A percentile compares a stretch with the other conserved stretches of the same genome.
Conservation (phyloP, 2,797 vertebrate genomes). For the Adrianichthys oophorus region DNA sequence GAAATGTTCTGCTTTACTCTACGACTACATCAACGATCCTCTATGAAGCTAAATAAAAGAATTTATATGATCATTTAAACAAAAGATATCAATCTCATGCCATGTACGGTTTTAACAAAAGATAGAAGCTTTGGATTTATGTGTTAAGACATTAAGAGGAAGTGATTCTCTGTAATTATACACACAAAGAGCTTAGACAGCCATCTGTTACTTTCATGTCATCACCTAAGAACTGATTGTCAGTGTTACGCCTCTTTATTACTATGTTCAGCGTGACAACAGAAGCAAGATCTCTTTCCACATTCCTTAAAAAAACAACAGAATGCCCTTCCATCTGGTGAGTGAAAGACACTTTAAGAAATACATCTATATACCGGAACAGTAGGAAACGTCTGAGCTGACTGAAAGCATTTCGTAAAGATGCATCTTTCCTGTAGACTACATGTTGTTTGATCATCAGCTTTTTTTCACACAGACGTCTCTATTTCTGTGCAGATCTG, state of each 20-base stretch:
- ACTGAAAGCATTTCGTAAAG: conserved; percentile 1
- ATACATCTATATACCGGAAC: too few relatives aligned
- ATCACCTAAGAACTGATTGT: conserved; percentile 15
- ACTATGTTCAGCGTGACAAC: conserved; percentile 18
- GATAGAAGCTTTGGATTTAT: conserved; percentile 5
- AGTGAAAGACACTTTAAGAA: conserved; percentile 27
- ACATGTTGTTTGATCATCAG: neutral
- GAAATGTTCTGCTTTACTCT: neutral
- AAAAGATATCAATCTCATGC: neutral
- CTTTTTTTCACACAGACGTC: conserved; percentile 31
- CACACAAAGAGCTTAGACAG: conserved; percentile 23
- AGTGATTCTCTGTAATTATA: conserved; percentile 70
- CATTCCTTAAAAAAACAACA: conserved; percentile 6
- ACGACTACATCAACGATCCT: neutral
- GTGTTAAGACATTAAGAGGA: conserved; percentile 59
- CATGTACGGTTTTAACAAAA: neutral
- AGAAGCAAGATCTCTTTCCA: conserved; percentile 12
- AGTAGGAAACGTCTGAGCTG: neutral
- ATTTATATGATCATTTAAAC: neutral
- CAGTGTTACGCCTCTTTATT: conserved; percentile 14
- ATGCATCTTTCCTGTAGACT: neutral
- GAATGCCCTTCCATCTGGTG: conserved; percentile 56
- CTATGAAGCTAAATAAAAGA: neutral
- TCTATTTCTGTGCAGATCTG: conserved; percentile 53
- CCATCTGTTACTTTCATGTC: conserved; percentile 67